Evolutionary conservation across 2,113 vertebrate genomes (phyloP).

Genomic region (Camelus bactrianus): DNA sequence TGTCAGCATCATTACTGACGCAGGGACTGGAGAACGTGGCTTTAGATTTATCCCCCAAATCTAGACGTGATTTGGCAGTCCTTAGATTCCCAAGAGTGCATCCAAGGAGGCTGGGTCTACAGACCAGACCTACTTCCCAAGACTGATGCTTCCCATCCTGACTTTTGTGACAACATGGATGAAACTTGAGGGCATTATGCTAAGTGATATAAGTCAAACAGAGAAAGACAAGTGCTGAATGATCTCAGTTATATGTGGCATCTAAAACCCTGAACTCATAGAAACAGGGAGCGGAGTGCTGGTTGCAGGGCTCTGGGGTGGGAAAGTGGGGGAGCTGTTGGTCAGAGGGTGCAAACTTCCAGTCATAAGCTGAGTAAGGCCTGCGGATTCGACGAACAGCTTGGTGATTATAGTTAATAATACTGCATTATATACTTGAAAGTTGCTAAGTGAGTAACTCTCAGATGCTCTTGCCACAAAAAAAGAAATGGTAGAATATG

Average conservation of each 20-base stretch:
- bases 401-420: not conserved
- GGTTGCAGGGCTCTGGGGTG: not conserved
- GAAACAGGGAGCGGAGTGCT: not conserved
- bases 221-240: not conserved
- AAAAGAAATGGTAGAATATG: not conserved
- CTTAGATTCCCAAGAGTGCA: not conserved
- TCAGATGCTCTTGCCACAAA: not conserved
- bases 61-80: not conserved
- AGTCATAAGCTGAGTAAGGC: not conserved
- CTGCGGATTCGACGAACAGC: not conserved
- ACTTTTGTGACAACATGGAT: not conserved
- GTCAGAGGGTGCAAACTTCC: not conserved
- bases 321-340: not conserved
- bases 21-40: not conserved
- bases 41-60: not conserved
- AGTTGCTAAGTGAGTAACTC: not conserved
- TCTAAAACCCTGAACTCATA: not conserved
- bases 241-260: not conserved
- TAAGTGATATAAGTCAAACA: not conserved
- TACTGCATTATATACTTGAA: not conserved
- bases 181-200: not conserved
- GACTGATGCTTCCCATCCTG: not conserved
- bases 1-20: not conserved
- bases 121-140: not conserved
- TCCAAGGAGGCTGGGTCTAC: not conserved